Percentiles rank a stretch among this genome's conserved stretches.
Conservation (phyloP, 2,113 vertebrate species). For the Tursiops truncatus region DNA sequence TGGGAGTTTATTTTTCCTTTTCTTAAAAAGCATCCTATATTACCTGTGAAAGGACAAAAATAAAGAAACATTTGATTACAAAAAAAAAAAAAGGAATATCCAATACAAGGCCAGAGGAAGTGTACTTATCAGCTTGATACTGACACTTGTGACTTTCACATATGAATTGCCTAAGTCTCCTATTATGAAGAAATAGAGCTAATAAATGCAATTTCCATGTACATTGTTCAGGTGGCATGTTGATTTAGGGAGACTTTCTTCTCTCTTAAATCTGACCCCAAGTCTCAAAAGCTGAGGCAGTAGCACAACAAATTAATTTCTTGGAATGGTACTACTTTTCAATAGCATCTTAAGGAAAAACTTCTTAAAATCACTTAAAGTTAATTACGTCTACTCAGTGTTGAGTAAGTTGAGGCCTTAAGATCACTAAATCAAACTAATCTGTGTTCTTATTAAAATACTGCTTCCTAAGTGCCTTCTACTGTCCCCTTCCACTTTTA, state of each 20-base stretch:
- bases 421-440: not conserved
- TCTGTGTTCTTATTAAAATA: not conserved
- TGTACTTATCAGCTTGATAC: not conserved
- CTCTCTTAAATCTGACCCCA: not conserved
- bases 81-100: not conserved
- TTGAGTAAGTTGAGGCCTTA: not conserved
- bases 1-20: not conserved
- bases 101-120: not conserved
- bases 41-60: not conserved
- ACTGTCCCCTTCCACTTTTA: not conserved
- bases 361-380: not conserved
- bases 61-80: not conserved
- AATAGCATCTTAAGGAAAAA: not conserved
- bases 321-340: not conserved
- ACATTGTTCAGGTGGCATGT: not conserved
- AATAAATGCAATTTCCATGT: not conserved
- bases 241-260: not conserved
- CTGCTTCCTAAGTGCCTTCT: not conserved
- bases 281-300: not conserved
- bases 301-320: not conserved
- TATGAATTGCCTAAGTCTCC: not conserved
- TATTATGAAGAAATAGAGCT: not conserved
- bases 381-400: not conserved
- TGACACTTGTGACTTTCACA: not conserved
- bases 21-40: not conserved